Evolutionary conservation across 2,113 vertebrate genomes (phyloP).

Genomic region (Sinocyclocheilus maitianheensis): DNA sequence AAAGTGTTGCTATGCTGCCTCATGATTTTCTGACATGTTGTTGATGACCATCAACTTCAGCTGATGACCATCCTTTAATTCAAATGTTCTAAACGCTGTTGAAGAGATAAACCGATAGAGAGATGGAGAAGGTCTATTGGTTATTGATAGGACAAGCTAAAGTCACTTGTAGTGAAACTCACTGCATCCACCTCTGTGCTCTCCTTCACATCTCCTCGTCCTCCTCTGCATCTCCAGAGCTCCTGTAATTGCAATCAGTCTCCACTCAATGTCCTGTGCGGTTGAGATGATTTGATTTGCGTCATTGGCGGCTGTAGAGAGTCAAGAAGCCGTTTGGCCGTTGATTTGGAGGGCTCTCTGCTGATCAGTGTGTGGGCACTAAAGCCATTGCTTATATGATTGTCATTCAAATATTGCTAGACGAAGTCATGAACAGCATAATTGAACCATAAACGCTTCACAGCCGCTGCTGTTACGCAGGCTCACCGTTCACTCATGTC

Average conservation of each 20-base stretch:
- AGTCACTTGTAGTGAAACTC: background rate
- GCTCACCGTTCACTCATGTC: background rate
- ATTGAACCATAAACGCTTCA: background rate
- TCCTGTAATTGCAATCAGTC: conserved; percentile 18
- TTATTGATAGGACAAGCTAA: background rate
- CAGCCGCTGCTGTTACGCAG: background rate
- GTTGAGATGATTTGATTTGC: conserved; percentile 21
- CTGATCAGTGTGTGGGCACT: conserved; percentile 36
- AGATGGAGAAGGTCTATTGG: background rate
- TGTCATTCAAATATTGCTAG: background rate
- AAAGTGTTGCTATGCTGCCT: no score
- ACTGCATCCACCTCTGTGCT: background rate
- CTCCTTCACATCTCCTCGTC: background rate
- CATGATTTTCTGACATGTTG: no score
- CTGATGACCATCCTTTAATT: no score
- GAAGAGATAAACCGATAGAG: background rate
- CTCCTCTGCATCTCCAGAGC: conserved; percentile 6
- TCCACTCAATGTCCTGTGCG: background rate
- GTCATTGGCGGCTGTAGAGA: background rate
- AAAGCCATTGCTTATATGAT: background rate
- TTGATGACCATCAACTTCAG: no score
- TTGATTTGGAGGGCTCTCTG: conserved; percentile 15
- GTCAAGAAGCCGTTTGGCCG: background rate
- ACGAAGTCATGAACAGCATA: background rate
- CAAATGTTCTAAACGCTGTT: background rate